phyloP scores from a whole-genome alignment of 2,888 invertebrate species.

The Netelia melanura region DNA sequence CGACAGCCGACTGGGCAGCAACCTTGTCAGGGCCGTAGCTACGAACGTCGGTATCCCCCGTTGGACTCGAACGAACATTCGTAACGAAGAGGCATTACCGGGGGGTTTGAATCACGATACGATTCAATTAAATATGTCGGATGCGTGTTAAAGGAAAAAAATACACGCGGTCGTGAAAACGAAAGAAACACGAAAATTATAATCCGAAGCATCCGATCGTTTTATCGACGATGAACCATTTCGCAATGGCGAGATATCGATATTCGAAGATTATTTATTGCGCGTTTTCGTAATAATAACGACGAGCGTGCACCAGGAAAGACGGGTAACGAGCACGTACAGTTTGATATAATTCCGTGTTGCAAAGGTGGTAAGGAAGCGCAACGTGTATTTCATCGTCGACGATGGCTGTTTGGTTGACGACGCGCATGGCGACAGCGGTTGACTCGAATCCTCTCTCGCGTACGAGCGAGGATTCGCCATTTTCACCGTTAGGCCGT shows the following conservation, averaged over 20 bases:
- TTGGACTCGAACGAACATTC: background rate
- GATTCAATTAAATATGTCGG: background rate
- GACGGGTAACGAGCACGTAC: constrained; percentile 2
- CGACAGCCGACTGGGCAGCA: constrained; percentile 79
- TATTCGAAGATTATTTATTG: background rate
- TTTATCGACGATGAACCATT: background rate
- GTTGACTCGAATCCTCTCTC: constrained; percentile 37
- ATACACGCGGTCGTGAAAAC: background rate
- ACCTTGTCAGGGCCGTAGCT: constrained; percentile 70
- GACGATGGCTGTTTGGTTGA: constrained; percentile 48
- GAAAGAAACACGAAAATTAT: constrained; percentile 10
- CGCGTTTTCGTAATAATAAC: constrained; percentile 19
- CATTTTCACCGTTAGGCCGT: constrained; percentile 68
- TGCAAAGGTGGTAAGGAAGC: background rate
- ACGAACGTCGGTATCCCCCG: background rate
- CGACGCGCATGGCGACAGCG: constrained; percentile 66
- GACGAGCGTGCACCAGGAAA: background rate
- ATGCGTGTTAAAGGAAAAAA: background rate
- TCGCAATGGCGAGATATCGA: too few relatives aligned
- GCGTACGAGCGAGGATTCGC: constrained; percentile 65
- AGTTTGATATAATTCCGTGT: background rate
- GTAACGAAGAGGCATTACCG: background rate
- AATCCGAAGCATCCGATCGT: background rate
- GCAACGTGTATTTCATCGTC: constrained; percentile 26
- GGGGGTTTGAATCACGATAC: background rate